A percentile compares a stretch with the other conserved stretches of the same genome.
Conservation (phyloP, 2,113 vertebrate species). For the Telmatochromis sp. region DNA sequence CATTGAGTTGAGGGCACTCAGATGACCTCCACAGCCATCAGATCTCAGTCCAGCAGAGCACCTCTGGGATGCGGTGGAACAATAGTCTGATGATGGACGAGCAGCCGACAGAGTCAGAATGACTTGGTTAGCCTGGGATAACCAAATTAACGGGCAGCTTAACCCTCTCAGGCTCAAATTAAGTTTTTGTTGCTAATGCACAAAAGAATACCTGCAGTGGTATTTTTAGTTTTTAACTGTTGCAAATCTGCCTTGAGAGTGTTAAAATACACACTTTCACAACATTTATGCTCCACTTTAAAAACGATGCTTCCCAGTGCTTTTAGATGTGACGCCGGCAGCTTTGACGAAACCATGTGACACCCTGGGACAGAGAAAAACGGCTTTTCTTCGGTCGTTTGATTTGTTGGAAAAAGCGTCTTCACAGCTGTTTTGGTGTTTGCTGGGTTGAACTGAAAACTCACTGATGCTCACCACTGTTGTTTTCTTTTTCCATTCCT, state of each 20-base stretch:
- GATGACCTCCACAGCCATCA: too few relatives aligned
- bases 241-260: not conserved
- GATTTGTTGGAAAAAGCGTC: too few relatives aligned
- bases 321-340: not conserved
- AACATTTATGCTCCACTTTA: not conserved
- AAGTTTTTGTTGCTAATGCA: not conserved
- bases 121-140: not conserved
- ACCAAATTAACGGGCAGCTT: fast-evolving
- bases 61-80: not conserved
- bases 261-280: not conserved
- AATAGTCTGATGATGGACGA: fast-evolving
- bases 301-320: not conserved
- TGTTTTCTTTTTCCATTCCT: not conserved
- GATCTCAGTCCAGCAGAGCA: too few relatives aligned
- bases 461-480: not conserved
- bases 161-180: not conserved
- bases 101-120: not conserved
- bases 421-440: not conserved
- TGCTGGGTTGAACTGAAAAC: not conserved
- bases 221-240: not conserved
- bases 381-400: fast-evolving
- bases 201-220: not conserved
- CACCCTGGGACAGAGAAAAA: not conserved
- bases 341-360: not conserved
- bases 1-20: too few relatives aligned